These are phyloP conservation scores for Harpegnathos saltator DNA, from an alignment of 1,140 invertebrate genomes.

Conservation along the genomic window DNA sequence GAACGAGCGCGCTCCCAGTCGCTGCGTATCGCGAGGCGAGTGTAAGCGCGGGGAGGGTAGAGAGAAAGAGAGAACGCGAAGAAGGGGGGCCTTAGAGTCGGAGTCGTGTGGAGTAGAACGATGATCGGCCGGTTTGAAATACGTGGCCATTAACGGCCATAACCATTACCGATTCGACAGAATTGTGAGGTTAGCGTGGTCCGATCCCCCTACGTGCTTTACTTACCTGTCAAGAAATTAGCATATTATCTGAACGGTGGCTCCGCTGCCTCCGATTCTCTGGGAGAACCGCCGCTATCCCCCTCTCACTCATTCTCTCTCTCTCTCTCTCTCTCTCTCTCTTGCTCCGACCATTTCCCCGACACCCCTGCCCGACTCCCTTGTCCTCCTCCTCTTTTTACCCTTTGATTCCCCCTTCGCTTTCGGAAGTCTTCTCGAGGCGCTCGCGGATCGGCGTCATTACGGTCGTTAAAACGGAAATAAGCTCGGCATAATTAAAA, in stretches of 20 bases:
- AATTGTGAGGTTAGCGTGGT: constrained; percentile 73
- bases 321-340: not conserved
- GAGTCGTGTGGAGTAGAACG: constrained; percentile 59
- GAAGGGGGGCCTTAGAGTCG: constrained; percentile 10
- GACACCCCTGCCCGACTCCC: not conserved
- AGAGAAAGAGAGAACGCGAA: constrained; percentile 26
- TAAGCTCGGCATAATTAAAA: constrained; percentile 49
- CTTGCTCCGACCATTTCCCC: not conserved
- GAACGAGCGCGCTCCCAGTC: constrained; percentile 7
- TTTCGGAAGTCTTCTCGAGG: constrained; percentile 20
- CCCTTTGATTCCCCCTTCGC: not conserved
- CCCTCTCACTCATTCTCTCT: not conserved
- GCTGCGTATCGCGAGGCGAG: constrained; percentile 62
- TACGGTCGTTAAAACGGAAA: constrained; percentile 22
- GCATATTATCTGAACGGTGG: constrained; percentile 73
- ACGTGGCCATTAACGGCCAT: constrained; percentile 84
- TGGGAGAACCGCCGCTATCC: constrained; percentile 29
- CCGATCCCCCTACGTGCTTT: constrained; percentile 75
- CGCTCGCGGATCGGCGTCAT: constrained; percentile 24
- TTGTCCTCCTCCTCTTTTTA: not conserved
- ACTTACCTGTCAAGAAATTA: constrained; percentile 76
- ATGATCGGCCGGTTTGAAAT: constrained; percentile 77
- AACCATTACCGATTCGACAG: constrained; percentile 84
- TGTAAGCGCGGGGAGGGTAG: constrained; percentile 1
- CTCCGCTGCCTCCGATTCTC: constrained; percentile 62